These are phyloP conservation scores for Etia nguti DNA, from an alignment of 2,113 vertebrate species.

Conservation along the genomic window DNA sequence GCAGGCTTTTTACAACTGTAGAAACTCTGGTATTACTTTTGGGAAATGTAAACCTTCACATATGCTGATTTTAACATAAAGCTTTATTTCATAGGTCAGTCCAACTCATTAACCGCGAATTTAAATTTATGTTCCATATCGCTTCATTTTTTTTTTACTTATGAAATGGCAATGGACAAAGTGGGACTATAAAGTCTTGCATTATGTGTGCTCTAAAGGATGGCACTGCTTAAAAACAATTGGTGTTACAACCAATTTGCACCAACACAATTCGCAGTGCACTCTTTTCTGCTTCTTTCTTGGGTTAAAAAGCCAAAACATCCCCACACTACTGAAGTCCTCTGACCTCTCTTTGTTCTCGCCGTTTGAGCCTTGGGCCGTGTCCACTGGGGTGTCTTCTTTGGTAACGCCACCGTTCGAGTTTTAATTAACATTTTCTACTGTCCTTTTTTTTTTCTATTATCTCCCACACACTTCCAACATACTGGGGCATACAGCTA, in stretches of 20 bases:
- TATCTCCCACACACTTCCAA: neutral
- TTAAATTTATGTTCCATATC: neutral
- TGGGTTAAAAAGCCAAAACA: neutral
- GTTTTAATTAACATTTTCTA: neutral
- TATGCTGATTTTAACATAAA: neutral
- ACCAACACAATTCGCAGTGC: neutral
- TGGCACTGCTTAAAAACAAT: neutral
- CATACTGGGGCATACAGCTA: neutral
- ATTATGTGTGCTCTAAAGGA: neutral
- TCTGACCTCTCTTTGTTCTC: neutral
- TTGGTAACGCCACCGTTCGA: neutral
- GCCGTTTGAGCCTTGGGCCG: rapidly evolving
- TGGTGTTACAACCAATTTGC: neutral
- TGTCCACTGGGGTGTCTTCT: neutral
- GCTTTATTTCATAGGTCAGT: neutral
- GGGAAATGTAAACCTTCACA: neutral
- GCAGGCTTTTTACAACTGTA: neutral
- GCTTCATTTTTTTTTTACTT: neutral
- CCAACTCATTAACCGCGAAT: neutral
- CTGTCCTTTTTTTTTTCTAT: neutral
- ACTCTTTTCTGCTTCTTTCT: neutral
- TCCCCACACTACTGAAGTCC: neutral
- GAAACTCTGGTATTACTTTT: neutral
- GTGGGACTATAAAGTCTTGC: neutral
- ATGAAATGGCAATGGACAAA: neutral